phyloP scores from a whole-genome alignment of 2,888 invertebrate species.

The Callyntrura sp. region DNA sequence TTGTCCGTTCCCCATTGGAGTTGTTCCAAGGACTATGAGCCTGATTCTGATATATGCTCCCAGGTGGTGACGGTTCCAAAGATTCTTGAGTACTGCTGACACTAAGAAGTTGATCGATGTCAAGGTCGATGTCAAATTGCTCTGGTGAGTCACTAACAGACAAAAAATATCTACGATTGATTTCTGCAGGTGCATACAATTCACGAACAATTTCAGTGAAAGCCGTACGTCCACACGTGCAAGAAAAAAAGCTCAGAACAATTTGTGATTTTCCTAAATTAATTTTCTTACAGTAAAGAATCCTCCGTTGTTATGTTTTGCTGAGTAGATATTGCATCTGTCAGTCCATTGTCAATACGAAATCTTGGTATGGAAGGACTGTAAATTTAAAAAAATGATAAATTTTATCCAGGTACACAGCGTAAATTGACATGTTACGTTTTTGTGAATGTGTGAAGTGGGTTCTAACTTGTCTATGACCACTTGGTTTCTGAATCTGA shows the following conservation, averaged over 20 bases:
- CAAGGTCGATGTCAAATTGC: neutral
- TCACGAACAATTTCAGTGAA: neutral
- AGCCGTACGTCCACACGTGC: too few relatives aligned
- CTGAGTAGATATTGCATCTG: too few relatives aligned
- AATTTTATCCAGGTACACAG: too few relatives aligned
- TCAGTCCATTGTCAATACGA: neutral
- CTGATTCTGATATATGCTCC: too few relatives aligned
- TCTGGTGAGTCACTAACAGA: too few relatives aligned
- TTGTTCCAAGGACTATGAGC: too few relatives aligned
- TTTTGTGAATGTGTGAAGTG: too few relatives aligned
- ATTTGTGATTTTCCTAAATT: neutral
- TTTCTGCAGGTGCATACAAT: too few relatives aligned
- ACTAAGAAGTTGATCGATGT: constrained; percentile 9
- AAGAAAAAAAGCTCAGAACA: too few relatives aligned
- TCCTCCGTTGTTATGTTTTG: too few relatives aligned
- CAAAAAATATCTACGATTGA: too few relatives aligned
- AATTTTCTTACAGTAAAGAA: neutral
- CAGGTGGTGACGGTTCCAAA: neutral
- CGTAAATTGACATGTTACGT: too few relatives aligned
- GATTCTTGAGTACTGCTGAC: neutral
- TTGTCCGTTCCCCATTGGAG: neutral
- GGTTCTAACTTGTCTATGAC: constrained; percentile 34
- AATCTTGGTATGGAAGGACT: neutral
- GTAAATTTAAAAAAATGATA: neutral
- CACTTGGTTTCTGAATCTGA: neutral